Conservation (phyloP, 2,888 invertebrate genomes). For the Tipula confusa region DNA sequence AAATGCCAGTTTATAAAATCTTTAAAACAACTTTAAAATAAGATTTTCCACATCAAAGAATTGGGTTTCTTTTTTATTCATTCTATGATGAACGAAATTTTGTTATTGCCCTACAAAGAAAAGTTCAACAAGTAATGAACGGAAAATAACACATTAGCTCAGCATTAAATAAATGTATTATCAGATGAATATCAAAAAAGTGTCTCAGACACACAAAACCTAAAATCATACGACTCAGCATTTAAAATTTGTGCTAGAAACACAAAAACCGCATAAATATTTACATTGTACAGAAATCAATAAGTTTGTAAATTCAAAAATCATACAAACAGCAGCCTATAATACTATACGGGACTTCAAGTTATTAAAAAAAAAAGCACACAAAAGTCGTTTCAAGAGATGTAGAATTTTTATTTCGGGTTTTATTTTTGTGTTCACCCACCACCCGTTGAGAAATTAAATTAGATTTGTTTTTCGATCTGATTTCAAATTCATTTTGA, state of each 20-base stretch:
- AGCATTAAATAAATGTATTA: not conserved
- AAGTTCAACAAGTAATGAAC: constrained; percentile 25
- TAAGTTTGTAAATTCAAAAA: not conserved
- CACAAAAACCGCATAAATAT: not conserved
- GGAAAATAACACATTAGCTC: constrained; percentile 20
- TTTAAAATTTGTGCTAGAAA: not conserved
- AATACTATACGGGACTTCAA: not conserved
- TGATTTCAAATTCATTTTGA: not conserved
- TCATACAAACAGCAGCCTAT: not conserved
- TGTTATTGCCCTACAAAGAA: not conserved
- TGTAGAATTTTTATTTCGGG: not conserved
- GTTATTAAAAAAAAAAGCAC: not conserved
- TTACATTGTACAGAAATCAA: not conserved
- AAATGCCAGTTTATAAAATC: not conserved
- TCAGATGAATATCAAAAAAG: not conserved
- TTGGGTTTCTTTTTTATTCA: not conserved
- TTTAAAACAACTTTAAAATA: not conserved
- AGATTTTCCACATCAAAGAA: not conserved
- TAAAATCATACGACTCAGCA: not conserved
- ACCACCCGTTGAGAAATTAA: constrained; percentile 9
- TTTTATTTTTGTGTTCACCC: not conserved
- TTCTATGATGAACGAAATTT: not conserved
- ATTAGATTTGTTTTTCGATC: not conserved
- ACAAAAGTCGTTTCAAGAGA: not conserved
- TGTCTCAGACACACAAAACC: not conserved